These are phyloP conservation scores for Sylvia borin DNA, from an alignment of 2,797 vertebrate species.

Conservation along the genomic window DNA sequence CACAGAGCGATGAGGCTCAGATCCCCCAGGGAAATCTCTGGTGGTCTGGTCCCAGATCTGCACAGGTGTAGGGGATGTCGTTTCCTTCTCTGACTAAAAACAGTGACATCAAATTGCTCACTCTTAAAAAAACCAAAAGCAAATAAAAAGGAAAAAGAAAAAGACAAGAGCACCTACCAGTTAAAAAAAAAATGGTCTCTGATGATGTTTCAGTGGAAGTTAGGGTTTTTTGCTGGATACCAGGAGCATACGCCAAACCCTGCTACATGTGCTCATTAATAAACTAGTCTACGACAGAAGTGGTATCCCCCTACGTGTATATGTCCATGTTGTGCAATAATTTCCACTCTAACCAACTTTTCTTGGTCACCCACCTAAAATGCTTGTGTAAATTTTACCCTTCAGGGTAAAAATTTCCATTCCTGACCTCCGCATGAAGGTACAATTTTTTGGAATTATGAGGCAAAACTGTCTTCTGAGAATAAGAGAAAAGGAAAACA, in stretches of 20 bases:
- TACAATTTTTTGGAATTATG: slow-evolving; percentile 9
- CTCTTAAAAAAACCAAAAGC: background rate
- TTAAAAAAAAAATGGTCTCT: background rate
- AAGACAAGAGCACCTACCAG: background rate
- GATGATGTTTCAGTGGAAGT: background rate
- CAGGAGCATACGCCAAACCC: background rate
- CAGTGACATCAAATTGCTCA: background rate
- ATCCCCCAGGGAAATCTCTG: background rate
- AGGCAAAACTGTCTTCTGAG: background rate
- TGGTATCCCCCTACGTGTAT: background rate
- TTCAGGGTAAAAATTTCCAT: slow-evolving; percentile 29
- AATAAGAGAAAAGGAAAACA: background rate
- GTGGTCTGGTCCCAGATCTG: background rate
- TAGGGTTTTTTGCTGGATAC: background rate
- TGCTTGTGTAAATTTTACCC: background rate
- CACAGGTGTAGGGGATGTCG: background rate
- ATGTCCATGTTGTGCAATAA: background rate
- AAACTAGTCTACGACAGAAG: background rate
- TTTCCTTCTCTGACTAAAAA: background rate
- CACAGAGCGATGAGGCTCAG: background rate
- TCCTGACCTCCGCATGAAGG: background rate
- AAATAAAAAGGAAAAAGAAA: background rate
- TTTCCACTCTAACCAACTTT: slow-evolving; percentile 45
- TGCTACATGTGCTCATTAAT: background rate
- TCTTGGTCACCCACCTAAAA: slow-evolving; percentile 1